Evolutionary conservation across 2,888 invertebrate species (phyloP).

Genomic region (Melanostoma mellinum): DNA sequence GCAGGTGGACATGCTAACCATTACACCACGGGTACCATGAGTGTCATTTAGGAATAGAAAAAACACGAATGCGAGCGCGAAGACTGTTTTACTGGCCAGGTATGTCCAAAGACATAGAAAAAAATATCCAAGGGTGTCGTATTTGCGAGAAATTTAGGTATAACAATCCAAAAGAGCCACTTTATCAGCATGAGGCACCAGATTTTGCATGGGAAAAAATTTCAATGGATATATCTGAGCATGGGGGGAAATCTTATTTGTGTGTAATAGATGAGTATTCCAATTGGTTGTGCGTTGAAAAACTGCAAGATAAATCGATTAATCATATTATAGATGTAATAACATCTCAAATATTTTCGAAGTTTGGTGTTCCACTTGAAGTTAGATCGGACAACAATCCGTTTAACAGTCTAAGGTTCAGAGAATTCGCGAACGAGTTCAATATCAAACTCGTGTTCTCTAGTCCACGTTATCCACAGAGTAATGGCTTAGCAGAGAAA

Average conservation of each 20-base stretch:
- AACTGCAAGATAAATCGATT: slow-evolving; percentile 31
- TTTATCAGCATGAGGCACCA: slow-evolving; percentile 63
- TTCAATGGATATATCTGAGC: slow-evolving; percentile 69
- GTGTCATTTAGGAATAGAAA: slow-evolving; percentile 76
- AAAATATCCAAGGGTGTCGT: slow-evolving; percentile 57
- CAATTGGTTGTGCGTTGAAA: slow-evolving; percentile 32
- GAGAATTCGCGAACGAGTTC: slow-evolving; percentile 10
- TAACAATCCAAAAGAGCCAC: slow-evolving; percentile 70
- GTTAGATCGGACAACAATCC: slow-evolving; percentile 32
- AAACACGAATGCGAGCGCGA: slow-evolving; percentile 75
- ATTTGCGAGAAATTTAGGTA: slow-evolving; percentile 63
- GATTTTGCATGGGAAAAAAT: slow-evolving; percentile 71
- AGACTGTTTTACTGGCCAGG: slow-evolving; percentile 77
- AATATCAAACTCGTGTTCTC: slow-evolving; percentile 15
- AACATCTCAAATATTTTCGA: slow-evolving; percentile 24
- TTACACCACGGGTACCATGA: too few species aligned
- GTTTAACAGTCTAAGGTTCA: slow-evolving; percentile 17
- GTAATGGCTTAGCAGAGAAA: slow-evolving; percentile 60
- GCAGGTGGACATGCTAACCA: too few species aligned
- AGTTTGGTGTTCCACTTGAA: slow-evolving; percentile 28
- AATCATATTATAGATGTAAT: slow-evolving; percentile 25
- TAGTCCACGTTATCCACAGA: slow-evolving; percentile 16
- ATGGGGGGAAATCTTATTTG: slow-evolving; percentile 52
- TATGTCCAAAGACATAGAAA: slow-evolving; percentile 75
- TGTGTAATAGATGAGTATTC: slow-evolving; percentile 55